These are phyloP conservation scores for Amiota minor DNA, from an alignment of 2,888 invertebrate genomes.

Conservation along the genomic window DNA sequence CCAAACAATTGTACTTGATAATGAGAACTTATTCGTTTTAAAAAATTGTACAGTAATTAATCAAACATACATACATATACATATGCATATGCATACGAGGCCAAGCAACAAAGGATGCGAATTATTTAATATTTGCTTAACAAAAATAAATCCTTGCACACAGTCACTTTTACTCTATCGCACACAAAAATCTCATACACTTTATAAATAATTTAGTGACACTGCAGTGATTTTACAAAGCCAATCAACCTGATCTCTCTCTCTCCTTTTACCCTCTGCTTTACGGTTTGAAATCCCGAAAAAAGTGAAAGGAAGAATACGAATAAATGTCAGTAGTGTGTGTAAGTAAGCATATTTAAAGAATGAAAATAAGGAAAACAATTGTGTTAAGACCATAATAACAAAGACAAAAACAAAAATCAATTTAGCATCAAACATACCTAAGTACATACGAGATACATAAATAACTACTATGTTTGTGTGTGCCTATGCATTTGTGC, in stretches of 20 bases:
- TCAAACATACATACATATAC: conserved; percentile 9
- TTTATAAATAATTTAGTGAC: conserved; percentile 56
- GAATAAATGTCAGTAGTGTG: not conserved
- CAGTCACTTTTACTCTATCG: not conserved
- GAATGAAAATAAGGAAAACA: not conserved
- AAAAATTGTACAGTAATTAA: conserved; percentile 3
- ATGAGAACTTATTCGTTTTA: conserved; percentile 34
- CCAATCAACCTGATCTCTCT: not conserved
- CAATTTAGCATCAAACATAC: not conserved
- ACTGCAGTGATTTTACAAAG: conserved; percentile 51
- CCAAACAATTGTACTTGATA: conserved; percentile 48
- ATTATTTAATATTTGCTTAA: conserved; percentile 43
- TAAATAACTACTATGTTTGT: no score
- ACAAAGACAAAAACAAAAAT: conserved; percentile 6
- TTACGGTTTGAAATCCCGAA: not conserved
- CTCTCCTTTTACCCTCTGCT: not conserved
- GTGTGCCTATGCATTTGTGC: no score
- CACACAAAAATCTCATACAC: conserved; percentile 19
- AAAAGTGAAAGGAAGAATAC: not conserved
- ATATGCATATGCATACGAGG: conserved; percentile 31
- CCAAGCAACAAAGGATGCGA: no score
- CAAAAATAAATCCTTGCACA: conserved; percentile 32
- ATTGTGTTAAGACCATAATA: not conserved
- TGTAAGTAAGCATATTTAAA: not conserved
- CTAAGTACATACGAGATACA: not conserved